Base-by-base conservation (phyloP, 2,888 invertebrate species). In the Junonia oenone region DNA sequence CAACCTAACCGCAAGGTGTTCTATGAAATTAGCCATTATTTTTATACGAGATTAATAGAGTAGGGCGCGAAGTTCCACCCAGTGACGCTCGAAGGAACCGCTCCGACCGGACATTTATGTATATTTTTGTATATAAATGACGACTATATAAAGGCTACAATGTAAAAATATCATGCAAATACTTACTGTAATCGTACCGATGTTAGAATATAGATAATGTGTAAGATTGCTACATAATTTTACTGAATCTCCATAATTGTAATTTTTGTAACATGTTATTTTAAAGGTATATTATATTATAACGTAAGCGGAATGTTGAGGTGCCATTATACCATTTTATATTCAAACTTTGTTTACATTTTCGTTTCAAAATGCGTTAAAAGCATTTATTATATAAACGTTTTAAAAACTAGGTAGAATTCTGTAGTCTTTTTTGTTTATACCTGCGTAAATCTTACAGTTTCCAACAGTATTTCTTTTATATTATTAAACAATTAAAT, bases 101-200 rank as follows among this genome's bases (percentile, higher is more conserved):
- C 66, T 66, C 66, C 68, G 67, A 73, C 74, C 75, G 74, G 73
- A 82, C 81, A 76, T 83, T 83, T 81, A 83, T 88, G 87, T 89
- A 86, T 88, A 88, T 87, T 85, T 86, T 86, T 88, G 88, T 88
- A 89, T 84, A 89, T 89, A 88, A 81, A 81, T 82, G 72, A 78
- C 73, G 75, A 72, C 71, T 81, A 78, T 78, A 79, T 75, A 76
- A 78, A 82, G 67, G 78, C 75, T 77, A 75, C 75, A 69, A 73
- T 83, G 83, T 84, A 80, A 75, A 79, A 79, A 81, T 85, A 84
- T 85, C 83, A 80, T 76, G 75, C 72, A 68, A 74, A 72, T 75
- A 70, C 75, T 73, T 66, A 75, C 58, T 65, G 65, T 72, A 71
- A 72, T 72, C 69, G 72, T 78, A 83, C 75, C 74, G 75, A 76